Percentiles rank a stretch among this genome's conserved stretches.
These are phyloP conservation scores for Drosophila equinoxialis DNA, from an alignment of 1,140 invertebrate species.

Conservation along the genomic window DNA sequence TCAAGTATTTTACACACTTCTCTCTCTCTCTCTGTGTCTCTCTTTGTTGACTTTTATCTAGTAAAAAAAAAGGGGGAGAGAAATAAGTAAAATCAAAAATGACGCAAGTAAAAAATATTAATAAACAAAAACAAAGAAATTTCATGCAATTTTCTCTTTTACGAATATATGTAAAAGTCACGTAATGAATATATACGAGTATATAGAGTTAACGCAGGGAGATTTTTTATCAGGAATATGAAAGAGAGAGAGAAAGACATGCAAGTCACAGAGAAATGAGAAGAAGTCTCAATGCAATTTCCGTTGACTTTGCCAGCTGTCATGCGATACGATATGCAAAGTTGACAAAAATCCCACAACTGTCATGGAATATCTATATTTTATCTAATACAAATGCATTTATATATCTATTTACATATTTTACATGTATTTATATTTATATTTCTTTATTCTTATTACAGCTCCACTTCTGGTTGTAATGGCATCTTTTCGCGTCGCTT, in stretches of 20 bases:
- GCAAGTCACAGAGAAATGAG: not conserved
- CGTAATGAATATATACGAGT: conserved; percentile 37
- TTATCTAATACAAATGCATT: conserved; percentile 9
- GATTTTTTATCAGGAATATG: not conserved
- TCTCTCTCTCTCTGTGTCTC: not conserved
- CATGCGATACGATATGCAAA: conserved; percentile 28
- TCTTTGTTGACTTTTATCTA: conserved; percentile 16
- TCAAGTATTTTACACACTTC: conserved; percentile 28
- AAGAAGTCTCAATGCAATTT: conserved; percentile 34
- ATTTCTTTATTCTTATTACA: conserved; percentile 82
- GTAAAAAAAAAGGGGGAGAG: not conserved
- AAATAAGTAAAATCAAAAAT: conserved; percentile 11
- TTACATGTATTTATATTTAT: conserved; percentile 27
- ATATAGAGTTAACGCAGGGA: not conserved
- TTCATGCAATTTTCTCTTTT: not conserved
- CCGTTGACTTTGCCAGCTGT: conserved; percentile 40
- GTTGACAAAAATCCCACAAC: conserved; percentile 18
- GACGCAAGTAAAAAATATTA: conserved; percentile 38
- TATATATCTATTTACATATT: conserved; percentile 31
- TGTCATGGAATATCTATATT: conserved; percentile 32
- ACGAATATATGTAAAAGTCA: conserved; percentile 33
- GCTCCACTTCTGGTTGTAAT: conserved; percentile 93
- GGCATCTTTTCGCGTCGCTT: conserved; percentile 94
- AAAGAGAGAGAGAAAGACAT: not conserved
- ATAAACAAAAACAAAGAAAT: not conserved